A percentile compares a stretch with the other conserved stretches of the same genome.
Evolutionary conservation across 2,113 vertebrate species (phyloP).

Genomic region (Eclectus roratus): DNA sequence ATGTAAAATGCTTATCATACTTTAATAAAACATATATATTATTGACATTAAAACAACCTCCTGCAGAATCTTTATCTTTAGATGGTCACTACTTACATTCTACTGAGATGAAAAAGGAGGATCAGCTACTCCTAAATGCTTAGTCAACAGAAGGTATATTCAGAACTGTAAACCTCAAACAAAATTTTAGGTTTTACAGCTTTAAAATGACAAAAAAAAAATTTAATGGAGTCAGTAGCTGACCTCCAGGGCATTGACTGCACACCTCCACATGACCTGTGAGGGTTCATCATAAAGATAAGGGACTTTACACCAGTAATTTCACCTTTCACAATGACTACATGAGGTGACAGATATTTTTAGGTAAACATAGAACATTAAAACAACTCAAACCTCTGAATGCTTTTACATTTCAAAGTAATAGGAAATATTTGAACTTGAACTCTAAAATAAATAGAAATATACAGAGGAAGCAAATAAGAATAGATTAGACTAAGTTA

Average conservation of each 20-base stretch:
- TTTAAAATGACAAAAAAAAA: not conserved
- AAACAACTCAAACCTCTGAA: not conserved
- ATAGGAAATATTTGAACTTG: not conserved
- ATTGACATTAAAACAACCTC: not conserved
- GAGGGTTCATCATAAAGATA: not conserved
- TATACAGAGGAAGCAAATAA: not conserved
- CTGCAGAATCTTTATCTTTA: not conserved
- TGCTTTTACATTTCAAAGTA: not conserved
- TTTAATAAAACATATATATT: not conserved
- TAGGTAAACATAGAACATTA: not conserved
- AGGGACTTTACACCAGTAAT: not conserved
- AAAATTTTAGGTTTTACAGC: not conserved
- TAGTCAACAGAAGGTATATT: not conserved
- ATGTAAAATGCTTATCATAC: not conserved
- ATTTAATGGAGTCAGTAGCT: not conserved
- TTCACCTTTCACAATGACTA: not conserved
- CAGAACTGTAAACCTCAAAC: not conserved
- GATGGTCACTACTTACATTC: not conserved
- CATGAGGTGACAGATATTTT: not conserved
- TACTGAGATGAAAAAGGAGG: not conserved
- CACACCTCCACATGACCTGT: accelerated
- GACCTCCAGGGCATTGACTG: not conserved
- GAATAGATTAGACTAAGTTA: not conserved
- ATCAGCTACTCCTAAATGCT: not conserved
- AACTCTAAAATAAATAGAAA: not conserved